Evolutionary conservation across 2,888 invertebrate species (phyloP), one percentile per base, ranked within the genome.

Genomic region (Parasteatoda lunata): DNA sequence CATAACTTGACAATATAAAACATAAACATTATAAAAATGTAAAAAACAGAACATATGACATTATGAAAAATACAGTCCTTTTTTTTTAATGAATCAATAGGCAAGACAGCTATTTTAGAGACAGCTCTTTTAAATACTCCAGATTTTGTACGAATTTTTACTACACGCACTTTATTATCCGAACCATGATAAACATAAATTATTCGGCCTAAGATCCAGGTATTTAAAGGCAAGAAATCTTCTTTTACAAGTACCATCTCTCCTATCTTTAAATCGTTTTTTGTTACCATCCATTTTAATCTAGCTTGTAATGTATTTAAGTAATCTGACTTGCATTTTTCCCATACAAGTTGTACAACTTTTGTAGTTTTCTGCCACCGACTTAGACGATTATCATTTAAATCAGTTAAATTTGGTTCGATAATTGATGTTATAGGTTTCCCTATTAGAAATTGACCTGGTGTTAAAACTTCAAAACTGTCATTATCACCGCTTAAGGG

Each of bases 311-410:
- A n/a, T n/a, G n/a, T n/a, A 70, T 54, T 54, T 54, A 54, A 54
- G 11, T 54, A 9, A 54, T 54, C 3, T 8, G 48, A 6, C 30
- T 70, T 70, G 0, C 70, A 47, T 70, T 70, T 70, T 70, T 70
- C 30, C 70, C 15, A 70, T 45, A 70, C 13, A 70, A 70, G 30
- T 70, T 70, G 70, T 8, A 70, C 48, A 47, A 70, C 48, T 70
- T 70, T 70, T 11, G 48, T 47, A 11, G 48, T 47, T 70, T 70
- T 70, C 47, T 70, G 30, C 70, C 30, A 70, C 11, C 70, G 3
- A 47, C 51, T 70, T 70, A 70, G 1, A 11, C 11, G 52, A 52
- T 3, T 54, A 11, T 54, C 54, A 54, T 54, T 54, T 54, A 54
- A 9, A 13, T 70, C 70, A 30, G 30, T 70, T 8, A 70, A 47